Percentiles rank a stretch among this genome's conserved stretches.
phyloP scores from a whole-genome alignment of 1,140 invertebrate species.

The Pinna nobilis region DNA sequence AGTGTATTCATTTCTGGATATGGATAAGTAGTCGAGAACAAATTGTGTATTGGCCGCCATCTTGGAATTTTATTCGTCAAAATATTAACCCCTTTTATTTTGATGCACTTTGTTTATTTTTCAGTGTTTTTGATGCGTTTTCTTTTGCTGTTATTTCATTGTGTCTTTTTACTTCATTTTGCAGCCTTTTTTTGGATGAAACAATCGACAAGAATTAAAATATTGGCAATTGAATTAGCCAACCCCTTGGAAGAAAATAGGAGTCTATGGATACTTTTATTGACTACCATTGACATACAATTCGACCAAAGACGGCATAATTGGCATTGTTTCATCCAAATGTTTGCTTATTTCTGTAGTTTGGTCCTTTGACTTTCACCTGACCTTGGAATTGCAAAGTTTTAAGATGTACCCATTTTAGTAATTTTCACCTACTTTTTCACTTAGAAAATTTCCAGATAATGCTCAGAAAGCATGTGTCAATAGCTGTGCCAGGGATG shows the following conservation, averaged over 20 bases:
- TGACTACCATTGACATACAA: background rate
- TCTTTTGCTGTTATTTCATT: background rate
- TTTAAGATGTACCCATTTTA: slow-evolving; percentile 60
- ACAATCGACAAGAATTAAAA: background rate
- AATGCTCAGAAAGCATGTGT: too few species aligned
- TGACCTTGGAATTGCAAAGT: slow-evolving; percentile 48
- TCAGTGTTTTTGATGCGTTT: background rate
- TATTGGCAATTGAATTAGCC: background rate
- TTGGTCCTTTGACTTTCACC: slow-evolving; percentile 29
- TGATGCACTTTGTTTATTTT: background rate
- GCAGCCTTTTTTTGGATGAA: background rate
- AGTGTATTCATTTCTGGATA: background rate
- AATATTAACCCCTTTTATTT: slow-evolving; percentile 23
- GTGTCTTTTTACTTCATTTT: background rate
- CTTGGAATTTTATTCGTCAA: too few species aligned
- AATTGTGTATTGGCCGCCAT: slow-evolving; percentile 33
- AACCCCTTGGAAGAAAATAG: background rate
- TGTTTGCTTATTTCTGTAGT: slow-evolving; percentile 40
- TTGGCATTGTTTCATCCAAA: slow-evolving; percentile 67
- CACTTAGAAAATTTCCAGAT: slow-evolving; percentile 32
- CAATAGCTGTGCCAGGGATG: too few species aligned
- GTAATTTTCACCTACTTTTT: slow-evolving; percentile 77
- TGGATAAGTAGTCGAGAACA: background rate
- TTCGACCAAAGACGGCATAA: slow-evolving; percentile 39
- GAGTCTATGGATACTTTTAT: slow-evolving; percentile 9